Base-by-base conservation (phyloP, 2,113 vertebrate genomes). In the Bufo bufo region DNA sequence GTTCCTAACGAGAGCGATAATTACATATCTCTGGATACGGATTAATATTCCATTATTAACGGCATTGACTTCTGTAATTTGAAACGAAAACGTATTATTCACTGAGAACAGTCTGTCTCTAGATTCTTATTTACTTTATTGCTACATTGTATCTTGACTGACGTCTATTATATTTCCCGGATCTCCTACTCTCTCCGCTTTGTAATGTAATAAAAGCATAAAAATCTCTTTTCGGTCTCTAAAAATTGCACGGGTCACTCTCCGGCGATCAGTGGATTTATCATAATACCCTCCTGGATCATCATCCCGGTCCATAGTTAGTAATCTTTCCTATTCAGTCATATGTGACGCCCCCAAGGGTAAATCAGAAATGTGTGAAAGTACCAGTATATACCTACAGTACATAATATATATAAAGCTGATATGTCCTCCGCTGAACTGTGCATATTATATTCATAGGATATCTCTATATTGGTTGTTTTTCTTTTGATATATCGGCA, bases 131-230 rank as follows among this genome's bases (percentile, higher is more conserved):
- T 79, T 33, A 56, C n/a, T 4, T 56, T 56, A 58, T 47, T 74
- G 71, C 6, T 79, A 14, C 77, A 33, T 58, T 79, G 52, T 54
- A 33, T 79, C n/a, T 17, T 80, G 77, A 80, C 16, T 80, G 77
- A 80, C 52, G 7, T 11, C 54, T 43, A 58, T 80, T 80, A 33
- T 59, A n/a, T 12, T 80, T n/a, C 13, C 47, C 20, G 2, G 52
- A 11, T 13, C 17, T 11, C 50, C 77, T 54, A 0, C 50, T 54
- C 20, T 78, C 14, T 49, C 49, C 4, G 6, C 47, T 77, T 49
- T 77, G 75, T 77, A 52, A 23, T 58, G 19, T 79, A 56, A 56
- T 56, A 56, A 23, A 23, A 13, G 3, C 17, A 49, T 77, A n/a
- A 77, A 77, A 50, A 47, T 50, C 52, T 78, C 20, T 56, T 33